phyloP scores from a whole-genome alignment of 2,888 invertebrate genomes.

The Gerosis bhagava region DNA sequence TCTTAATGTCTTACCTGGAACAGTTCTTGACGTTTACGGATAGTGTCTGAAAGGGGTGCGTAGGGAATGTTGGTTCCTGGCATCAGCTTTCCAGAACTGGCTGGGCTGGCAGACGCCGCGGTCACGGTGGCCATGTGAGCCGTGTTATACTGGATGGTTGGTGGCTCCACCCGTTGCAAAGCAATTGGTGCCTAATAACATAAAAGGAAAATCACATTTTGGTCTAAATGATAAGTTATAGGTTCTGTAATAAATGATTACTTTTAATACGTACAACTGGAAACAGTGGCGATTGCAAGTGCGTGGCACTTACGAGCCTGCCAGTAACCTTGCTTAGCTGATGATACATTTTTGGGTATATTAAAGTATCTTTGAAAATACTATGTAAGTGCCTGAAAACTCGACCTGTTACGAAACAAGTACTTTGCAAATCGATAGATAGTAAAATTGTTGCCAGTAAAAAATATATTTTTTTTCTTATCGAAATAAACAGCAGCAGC shows the following conservation, averaged over 20 bases:
- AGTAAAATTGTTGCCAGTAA: conserved; percentile 23
- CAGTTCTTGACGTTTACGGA: conserved; percentile 57
- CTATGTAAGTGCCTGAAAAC: conserved; percentile 38
- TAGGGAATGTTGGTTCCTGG: conserved; percentile 72
- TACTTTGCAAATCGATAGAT: conserved; percentile 40
- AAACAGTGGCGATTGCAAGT: conserved; percentile 69
- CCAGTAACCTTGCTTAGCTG: conserved; percentile 70
- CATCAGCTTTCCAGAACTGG: conserved; percentile 54
- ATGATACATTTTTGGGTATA: conserved; percentile 66
- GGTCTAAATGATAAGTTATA: conserved; percentile 2
- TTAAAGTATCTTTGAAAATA: conserved; percentile 20
- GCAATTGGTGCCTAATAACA: conserved; percentile 63
- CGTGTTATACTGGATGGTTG: conserved; percentile 63
- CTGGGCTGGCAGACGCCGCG: conserved; percentile 57
- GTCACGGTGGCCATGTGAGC: conserved; percentile 66
- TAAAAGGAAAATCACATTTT: conserved; percentile 20
- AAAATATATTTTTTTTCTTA: no score
- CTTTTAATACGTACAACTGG: conserved; percentile 62
- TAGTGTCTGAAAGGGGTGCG: conserved; percentile 54
- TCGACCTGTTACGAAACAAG: conserved; percentile 74
- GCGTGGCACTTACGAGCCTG: conserved; percentile 62
- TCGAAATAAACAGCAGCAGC: no score
- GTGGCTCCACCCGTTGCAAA: conserved; percentile 70
- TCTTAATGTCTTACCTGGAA: conserved; percentile 61
- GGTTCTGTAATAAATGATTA: background rate